Evolutionary conservation across 2,113 vertebrate genomes (phyloP).

Genomic region (Elachura formosa): DNA sequence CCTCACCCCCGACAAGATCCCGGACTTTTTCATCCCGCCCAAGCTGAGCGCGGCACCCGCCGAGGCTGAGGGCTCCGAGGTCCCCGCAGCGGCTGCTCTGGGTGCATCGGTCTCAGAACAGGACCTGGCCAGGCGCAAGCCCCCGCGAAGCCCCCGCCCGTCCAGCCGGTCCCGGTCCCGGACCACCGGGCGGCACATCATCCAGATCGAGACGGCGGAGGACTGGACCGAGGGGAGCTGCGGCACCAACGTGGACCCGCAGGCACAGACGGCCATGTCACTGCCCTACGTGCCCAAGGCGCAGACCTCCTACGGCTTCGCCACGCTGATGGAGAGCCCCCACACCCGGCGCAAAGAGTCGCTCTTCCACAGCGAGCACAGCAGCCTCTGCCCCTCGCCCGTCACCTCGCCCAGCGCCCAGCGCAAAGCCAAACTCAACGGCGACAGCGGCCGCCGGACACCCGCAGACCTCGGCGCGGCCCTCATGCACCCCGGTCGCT

Average conservation of each 20-base stretch:
- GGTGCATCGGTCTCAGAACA: conserved; percentile 80
- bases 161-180: conserved; percentile 80
- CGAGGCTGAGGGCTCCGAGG: conserved; percentile 69
- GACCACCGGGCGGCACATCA: conserved; percentile 86
- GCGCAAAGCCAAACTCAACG: conserved; percentile 71
- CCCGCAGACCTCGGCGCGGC: conserved; percentile 75
- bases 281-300: conserved; percentile 92
- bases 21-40: conserved; percentile 95
- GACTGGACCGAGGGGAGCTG: conserved; percentile 73
- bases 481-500: conserved; percentile 87
- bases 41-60: conserved; percentile 81
- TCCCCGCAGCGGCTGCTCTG: conserved; percentile 62
- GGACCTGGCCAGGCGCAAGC: conserved; percentile 69
- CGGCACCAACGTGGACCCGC: conserved; percentile 82
- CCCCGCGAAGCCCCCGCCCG: conserved; percentile 81
- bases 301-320: conserved; percentile 91
- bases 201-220: conserved; percentile 92
- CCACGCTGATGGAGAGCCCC: conserved; percentile 92
- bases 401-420: conserved; percentile 83
- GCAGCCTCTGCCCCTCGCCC: conserved; percentile 77
- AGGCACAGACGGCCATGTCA: conserved; percentile 88
- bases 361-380: conserved; percentile 90
- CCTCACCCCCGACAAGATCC: conserved; percentile 95
- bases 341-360: conserved; percentile 94
- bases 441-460: conserved; percentile 68